Conservation (phyloP, 1,140 invertebrate genomes). For the Cotesia vestalis region DNA sequence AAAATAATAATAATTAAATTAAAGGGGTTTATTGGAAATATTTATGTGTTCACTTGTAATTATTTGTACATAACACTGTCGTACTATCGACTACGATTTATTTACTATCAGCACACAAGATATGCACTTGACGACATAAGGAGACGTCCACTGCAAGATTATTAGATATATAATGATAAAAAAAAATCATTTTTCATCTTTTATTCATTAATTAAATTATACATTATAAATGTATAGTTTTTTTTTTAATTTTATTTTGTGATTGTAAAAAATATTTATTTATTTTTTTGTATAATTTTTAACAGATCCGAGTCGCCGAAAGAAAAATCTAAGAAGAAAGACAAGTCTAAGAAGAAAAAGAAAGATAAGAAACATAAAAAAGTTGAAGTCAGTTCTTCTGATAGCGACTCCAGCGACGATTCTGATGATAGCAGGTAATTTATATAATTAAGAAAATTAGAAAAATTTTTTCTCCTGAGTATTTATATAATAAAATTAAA, state of each 20-base stretch:
- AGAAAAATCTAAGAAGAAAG: constrained; percentile 57
- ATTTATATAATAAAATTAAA: too few species aligned
- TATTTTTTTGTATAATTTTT: constrained; percentile 39
- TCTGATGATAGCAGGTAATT: constrained; percentile 59
- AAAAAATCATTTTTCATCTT: constrained; percentile 14
- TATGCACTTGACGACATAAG: constrained; percentile 62
- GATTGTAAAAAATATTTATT: constrained; percentile 26
- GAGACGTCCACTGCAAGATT: constrained; percentile 60
- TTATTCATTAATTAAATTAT: constrained; percentile 1
- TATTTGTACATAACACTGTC: constrained; percentile 7
- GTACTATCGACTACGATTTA: constrained; percentile 46
- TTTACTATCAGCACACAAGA: constrained; percentile 62
- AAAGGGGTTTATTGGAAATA: neutral
- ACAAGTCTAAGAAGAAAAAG: constrained; percentile 62
- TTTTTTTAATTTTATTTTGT: neutral
- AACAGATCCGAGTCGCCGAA: constrained; percentile 61
- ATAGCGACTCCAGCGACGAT: constrained; percentile 58
- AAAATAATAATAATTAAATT: too few species aligned
- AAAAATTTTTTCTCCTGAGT: too few species aligned
- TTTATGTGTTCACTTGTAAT: constrained; percentile 1
- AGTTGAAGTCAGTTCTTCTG: constrained; percentile 55
- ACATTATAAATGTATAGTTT: neutral
- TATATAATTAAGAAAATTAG: neutral
- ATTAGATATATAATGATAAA: constrained; percentile 44
- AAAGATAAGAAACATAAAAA: constrained; percentile 61